Evolutionary conservation across 1,140 invertebrate genomes (phyloP).

Genomic region (Bombus terrestris): DNA sequence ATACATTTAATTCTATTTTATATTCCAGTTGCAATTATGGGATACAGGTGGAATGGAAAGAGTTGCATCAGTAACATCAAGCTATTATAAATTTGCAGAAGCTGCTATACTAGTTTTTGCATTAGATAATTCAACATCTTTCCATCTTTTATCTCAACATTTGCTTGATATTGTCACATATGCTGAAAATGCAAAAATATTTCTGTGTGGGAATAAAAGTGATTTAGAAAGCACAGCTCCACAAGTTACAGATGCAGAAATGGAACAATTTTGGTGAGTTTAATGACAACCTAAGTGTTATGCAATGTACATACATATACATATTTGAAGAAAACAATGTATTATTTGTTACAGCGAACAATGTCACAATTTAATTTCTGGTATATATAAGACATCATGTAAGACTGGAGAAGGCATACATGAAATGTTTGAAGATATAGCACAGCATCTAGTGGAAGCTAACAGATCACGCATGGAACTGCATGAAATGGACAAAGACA

Average conservation of each 20-base stretch:
- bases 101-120: conserved; percentile 95
- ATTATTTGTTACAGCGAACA: conserved; percentile 87
- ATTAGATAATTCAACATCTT: conserved; percentile 94
- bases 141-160: conserved; percentile 95
- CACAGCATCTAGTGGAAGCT: conserved; percentile 88
- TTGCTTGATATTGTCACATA: conserved; percentile 95
- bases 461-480: conserved; percentile 92
- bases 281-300: background rate
- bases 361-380: conserved; percentile 94
- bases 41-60: conserved; percentile 97
- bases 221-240: conserved; percentile 89
- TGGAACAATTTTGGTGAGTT: conserved; percentile 93
- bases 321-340: conserved; percentile 11
- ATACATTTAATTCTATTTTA: conserved; percentile 36
- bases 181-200: conserved; percentile 96
- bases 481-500: conserved; percentile 90
- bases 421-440: conserved; percentile 96
- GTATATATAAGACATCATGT: conserved; percentile 95
- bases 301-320: background rate
- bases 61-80: conserved; percentile 95
- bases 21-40: conserved; percentile 92
- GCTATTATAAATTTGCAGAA: conserved; percentile 97
- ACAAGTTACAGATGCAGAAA: conserved; percentile 93
- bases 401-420: conserved; percentile 93
- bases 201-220: conserved; percentile 94